These are phyloP conservation scores for Poeciliopsis paucimaculata DNA, from an alignment of 2,797 vertebrate species.

Conservation along the genomic window DNA sequence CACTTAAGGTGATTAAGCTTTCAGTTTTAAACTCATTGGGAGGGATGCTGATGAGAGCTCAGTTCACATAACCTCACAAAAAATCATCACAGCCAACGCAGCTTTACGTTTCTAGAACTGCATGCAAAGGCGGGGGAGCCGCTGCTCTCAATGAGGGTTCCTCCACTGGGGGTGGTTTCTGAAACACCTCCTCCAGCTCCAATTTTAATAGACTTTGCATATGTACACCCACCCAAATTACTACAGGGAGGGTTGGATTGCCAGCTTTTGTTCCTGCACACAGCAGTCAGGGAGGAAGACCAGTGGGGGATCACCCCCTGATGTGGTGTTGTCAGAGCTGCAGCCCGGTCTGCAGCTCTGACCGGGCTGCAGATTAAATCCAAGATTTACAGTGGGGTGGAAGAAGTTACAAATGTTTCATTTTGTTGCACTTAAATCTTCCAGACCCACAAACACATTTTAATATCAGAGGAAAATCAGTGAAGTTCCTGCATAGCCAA, in stretches of 20 bases:
- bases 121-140: background rate
- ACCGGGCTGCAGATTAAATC: background rate
- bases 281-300: background rate
- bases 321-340: background rate
- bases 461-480: too few species aligned
- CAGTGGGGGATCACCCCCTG: background rate
- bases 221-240: background rate
- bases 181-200: background rate
- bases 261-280: background rate
- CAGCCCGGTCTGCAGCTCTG: background rate
- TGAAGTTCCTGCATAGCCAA: too few species aligned
- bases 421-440: background rate
- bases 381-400: slow-evolving; percentile 1
- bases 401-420: background rate
- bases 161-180: background rate
- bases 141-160: background rate
- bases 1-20: background rate
- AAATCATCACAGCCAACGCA: background rate
- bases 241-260: background rate
- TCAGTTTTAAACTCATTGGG: background rate
- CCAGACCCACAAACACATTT: background rate
- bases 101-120: background rate
- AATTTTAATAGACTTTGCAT: background rate
- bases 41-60: background rate
- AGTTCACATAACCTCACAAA: background rate